Conservation (phyloP, 2,888 invertebrate species). For the Acanthoscelides obtectus region DNA sequence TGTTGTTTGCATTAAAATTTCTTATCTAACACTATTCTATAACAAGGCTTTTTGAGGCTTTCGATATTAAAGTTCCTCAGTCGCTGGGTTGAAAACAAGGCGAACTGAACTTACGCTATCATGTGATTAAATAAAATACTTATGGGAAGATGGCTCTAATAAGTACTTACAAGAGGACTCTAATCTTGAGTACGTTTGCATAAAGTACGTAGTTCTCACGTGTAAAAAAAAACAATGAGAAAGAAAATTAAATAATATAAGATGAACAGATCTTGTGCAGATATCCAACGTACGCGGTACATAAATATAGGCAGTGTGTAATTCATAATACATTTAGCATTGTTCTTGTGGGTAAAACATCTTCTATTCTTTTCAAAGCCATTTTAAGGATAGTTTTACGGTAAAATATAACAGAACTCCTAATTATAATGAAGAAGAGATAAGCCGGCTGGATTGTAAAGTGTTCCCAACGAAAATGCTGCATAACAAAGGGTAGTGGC, state of each 20-base stretch:
- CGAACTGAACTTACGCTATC: too few species aligned
- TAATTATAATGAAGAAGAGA: not conserved
- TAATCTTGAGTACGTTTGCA: not conserved
- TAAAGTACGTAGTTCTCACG: not conserved
- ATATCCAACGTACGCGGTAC: not conserved
- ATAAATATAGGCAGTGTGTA: not conserved
- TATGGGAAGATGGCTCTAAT: too few species aligned
- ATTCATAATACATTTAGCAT: not conserved
- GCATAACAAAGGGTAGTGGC: not conserved
- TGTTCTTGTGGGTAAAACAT: not conserved
- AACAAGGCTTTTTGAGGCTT: too few species aligned
- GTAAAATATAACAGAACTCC: not conserved
- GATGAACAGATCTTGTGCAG: not conserved
- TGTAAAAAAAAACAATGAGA: not conserved
- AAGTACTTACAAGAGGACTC: too few species aligned
- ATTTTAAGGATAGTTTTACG: not conserved
- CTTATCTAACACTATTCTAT: too few species aligned
- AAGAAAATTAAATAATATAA: not conserved
- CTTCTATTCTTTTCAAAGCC: not conserved
- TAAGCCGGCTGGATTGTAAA: not conserved
- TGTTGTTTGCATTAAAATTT: too few species aligned
- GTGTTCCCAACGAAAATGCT: not conserved
- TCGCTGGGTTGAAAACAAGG: too few species aligned
- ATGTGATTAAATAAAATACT: too few species aligned
- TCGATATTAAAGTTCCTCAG: too few species aligned